Percentiles rank a stretch among this genome's conserved stretches.
Evolutionary conservation across 2,113 vertebrate genomes (phyloP).

Genomic region (Ursus arctos): DNA sequence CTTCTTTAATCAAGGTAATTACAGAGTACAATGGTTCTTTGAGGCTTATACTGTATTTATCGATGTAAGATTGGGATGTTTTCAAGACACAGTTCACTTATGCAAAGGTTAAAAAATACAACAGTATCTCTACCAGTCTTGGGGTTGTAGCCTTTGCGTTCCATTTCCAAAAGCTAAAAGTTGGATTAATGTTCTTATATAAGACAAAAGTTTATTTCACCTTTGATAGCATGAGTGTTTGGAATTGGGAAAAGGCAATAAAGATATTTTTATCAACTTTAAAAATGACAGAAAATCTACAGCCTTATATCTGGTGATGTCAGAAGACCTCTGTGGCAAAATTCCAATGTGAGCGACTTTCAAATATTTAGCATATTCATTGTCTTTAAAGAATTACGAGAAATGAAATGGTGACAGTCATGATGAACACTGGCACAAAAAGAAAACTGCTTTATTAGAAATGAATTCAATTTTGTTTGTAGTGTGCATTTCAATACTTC

Average conservation of each 20-base stretch:
- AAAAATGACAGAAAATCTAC: neutral
- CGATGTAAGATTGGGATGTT: constrained; percentile 56
- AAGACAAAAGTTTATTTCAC: neutral
- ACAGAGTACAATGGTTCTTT: constrained; percentile 75
- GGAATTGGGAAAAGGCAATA: neutral
- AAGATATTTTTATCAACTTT: neutral
- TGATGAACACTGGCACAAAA: constrained; percentile 17
- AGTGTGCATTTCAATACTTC: accelerated
- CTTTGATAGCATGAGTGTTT: neutral
- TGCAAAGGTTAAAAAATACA: neutral
- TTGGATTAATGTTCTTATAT: neutral
- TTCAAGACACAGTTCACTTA: constrained; percentile 43
- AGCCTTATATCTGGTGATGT: neutral
- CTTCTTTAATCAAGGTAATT: constrained; percentile 85
- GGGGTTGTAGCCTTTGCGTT: neutral
- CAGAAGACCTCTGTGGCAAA: constrained; percentile 65
- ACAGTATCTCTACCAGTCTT: neutral
- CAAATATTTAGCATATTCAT: constrained; percentile 58
- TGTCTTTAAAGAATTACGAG: constrained; percentile 54
- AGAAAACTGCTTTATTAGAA: constrained; percentile 12
- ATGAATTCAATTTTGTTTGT: neutral
- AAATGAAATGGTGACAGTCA: constrained; percentile 60
- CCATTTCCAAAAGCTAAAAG: neutral
- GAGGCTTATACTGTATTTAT: constrained; percentile 72
- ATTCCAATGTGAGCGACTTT: constrained; percentile 41